Conservation (phyloP, 2,888 invertebrate genomes). For the Eupelmus urozonus region DNA sequence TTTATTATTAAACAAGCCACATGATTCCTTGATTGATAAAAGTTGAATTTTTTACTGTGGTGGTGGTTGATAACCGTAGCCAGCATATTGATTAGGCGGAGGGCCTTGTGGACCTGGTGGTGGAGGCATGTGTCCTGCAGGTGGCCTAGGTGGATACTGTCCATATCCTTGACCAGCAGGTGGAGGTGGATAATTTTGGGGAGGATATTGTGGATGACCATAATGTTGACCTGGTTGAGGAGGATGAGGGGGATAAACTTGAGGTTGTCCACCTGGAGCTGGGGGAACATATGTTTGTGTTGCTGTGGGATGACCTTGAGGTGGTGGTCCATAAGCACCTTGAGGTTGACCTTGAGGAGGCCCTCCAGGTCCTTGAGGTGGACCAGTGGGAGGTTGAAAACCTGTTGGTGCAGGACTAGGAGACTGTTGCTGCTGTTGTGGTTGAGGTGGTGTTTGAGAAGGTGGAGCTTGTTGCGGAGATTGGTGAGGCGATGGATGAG, state of each 20-base stretch:
- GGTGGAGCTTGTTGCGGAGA: slow-evolving; percentile 68
- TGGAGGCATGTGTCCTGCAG: slow-evolving; percentile 80
- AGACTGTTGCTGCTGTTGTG: slow-evolving; percentile 76
- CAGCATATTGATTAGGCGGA: slow-evolving; percentile 86
- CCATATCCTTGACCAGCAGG: slow-evolving; percentile 83
- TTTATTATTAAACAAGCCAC: slow-evolving; percentile 28
- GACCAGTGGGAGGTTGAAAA: slow-evolving; percentile 77
- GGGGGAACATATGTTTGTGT: slow-evolving; percentile 76
- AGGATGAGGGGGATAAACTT: slow-evolving; percentile 80
- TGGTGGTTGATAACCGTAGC: slow-evolving; percentile 89
- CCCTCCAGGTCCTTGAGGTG: slow-evolving; percentile 74
- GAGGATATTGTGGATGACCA: slow-evolving; percentile 81
- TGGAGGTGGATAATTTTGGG: slow-evolving; percentile 81
- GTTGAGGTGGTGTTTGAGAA: slow-evolving; percentile 67
- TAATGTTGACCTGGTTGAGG: slow-evolving; percentile 76
- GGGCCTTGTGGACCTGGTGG: slow-evolving; percentile 85
- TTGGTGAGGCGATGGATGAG: slow-evolving; percentile 79
- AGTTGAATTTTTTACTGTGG: slow-evolving; percentile 79
- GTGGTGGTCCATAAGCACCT: slow-evolving; percentile 76
- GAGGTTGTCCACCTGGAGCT: slow-evolving; percentile 79
- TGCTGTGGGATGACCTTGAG: slow-evolving; percentile 79
- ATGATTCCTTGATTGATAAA: slow-evolving; percentile 31
- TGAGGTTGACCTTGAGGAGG: slow-evolving; percentile 74
- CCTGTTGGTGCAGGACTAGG: slow-evolving; percentile 79
- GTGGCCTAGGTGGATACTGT: slow-evolving; percentile 81